Conservation (phyloP, 2,888 invertebrate species). For the Ecdyonurus torrentis region DNA sequence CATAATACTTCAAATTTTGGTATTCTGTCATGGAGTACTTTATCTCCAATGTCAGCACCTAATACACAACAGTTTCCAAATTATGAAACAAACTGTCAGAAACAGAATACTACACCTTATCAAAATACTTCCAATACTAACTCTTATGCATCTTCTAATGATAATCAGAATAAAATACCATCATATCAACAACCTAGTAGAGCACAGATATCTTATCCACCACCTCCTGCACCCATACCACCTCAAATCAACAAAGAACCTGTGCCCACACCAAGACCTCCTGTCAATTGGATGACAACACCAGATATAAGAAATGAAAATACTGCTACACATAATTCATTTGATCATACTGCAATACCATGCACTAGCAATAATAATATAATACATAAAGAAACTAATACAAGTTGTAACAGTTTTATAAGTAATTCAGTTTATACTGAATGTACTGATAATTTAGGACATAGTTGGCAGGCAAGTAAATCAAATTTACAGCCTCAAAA, state of each 20-base stretch:
- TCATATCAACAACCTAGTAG: neutral
- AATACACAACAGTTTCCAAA: neutral
- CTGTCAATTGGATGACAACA: slow-evolving; percentile 45
- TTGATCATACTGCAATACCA: neutral
- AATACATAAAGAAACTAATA: slow-evolving; percentile 15
- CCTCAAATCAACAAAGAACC: neutral
- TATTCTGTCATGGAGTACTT: slow-evolving; percentile 26
- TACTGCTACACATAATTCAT: neutral
- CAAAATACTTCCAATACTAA: neutral
- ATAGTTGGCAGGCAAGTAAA: neutral
- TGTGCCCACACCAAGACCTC: slow-evolving; percentile 20
- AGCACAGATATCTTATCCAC: neutral
- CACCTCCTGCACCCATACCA: no score
- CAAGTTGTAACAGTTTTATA: slow-evolving; percentile 1
- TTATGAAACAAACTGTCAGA: neutral
- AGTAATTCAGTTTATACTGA: neutral
- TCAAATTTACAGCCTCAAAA: neutral
- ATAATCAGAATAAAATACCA: neutral
- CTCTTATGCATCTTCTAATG: neutral
- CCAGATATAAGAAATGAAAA: slow-evolving; percentile 25
- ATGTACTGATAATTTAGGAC: neutral
- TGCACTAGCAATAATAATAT: slow-evolving; percentile 20
- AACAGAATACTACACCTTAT: neutral
- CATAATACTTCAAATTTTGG: slow-evolving; percentile 26
- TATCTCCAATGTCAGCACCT: slow-evolving; percentile 18